Evolutionary conservation across 2,113 vertebrate species (phyloP).

Genomic region (Hylia prasina): DNA sequence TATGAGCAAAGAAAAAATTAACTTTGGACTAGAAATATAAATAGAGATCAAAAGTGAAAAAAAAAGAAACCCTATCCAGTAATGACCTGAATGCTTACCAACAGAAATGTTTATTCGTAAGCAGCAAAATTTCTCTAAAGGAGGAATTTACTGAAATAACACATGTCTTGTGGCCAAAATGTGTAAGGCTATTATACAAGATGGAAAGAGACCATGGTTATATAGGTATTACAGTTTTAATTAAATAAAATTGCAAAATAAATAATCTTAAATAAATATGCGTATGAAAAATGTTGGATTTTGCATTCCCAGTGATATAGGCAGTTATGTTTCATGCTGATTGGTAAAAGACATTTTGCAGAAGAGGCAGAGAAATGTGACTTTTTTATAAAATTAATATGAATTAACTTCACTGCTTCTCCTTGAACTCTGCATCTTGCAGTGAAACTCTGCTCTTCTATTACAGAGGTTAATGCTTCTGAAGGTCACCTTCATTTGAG

Average conservation of each 20-base stretch:
- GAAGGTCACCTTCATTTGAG: not conserved
- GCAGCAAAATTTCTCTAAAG: not conserved
- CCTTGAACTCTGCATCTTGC: not conserved
- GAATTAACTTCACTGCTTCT: not conserved
- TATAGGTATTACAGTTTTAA: not conserved
- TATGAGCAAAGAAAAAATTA: not conserved
- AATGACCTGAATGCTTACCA: not conserved
- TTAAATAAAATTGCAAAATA: not conserved
- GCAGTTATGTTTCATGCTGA: not conserved
- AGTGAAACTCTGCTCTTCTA: not conserved
- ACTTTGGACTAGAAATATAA: not conserved
- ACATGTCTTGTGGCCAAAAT: not conserved
- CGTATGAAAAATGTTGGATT: not conserved
- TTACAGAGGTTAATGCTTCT: not conserved
- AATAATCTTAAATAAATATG: not conserved
- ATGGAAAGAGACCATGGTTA: not conserved
- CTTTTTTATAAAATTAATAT: not conserved
- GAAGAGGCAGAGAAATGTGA: not conserved
- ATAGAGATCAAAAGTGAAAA: not conserved
- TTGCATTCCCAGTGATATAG: not conserved
- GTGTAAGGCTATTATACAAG: not conserved
- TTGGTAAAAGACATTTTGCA: not conserved
- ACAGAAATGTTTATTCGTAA: not conserved
- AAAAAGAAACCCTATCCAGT: not conserved
- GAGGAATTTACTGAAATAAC: not conserved